A percentile compares a stretch with the other conserved stretches of the same genome.
phyloP scores from a whole-genome alignment of 1,140 invertebrate genomes.

The Dinoponera quadriceps region DNA sequence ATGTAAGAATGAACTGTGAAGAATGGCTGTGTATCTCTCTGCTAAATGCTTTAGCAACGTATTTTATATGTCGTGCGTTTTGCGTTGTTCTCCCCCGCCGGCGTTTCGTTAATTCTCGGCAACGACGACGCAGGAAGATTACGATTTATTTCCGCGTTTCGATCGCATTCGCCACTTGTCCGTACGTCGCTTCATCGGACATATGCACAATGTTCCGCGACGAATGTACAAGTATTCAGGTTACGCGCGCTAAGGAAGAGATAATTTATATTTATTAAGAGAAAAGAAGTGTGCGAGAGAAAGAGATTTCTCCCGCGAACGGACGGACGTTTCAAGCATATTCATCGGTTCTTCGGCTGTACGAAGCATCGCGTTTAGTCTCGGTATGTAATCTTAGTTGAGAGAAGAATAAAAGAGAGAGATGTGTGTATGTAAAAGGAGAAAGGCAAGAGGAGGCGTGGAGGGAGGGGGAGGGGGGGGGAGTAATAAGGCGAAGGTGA shows the following conservation, averaged over 20 bases:
- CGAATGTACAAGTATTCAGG: constrained; percentile 45
- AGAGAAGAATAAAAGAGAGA: constrained; percentile 1
- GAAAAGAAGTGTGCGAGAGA: neutral
- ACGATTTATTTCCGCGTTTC: too few species aligned
- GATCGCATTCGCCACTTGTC: constrained; percentile 51
- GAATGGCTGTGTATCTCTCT: constrained; percentile 70
- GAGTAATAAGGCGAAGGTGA: neutral
- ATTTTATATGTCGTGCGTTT: constrained; percentile 29
- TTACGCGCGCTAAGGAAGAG: constrained; percentile 20
- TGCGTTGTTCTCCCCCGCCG: constrained; percentile 39
- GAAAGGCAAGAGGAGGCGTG: neutral
- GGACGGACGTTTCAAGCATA: constrained; percentile 50
- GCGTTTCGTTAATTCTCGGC: constrained; percentile 33
- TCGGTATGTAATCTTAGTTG: constrained; percentile 15
- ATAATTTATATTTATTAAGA: constrained; percentile 61
- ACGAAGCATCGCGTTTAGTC: constrained; percentile 10
- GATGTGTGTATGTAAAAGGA: neutral
- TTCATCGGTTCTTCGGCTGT: constrained; percentile 58
- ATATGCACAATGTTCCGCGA: neutral
- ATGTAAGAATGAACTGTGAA: constrained; percentile 28
- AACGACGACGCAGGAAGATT: neutral
- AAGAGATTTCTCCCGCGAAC: neutral
- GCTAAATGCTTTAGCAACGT: constrained; percentile 51
- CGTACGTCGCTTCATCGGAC: constrained; percentile 18
- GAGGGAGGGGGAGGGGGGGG: neutral